Conservation (phyloP, 2,797 vertebrate genomes). For the Myiotriccus ornatus region DNA sequence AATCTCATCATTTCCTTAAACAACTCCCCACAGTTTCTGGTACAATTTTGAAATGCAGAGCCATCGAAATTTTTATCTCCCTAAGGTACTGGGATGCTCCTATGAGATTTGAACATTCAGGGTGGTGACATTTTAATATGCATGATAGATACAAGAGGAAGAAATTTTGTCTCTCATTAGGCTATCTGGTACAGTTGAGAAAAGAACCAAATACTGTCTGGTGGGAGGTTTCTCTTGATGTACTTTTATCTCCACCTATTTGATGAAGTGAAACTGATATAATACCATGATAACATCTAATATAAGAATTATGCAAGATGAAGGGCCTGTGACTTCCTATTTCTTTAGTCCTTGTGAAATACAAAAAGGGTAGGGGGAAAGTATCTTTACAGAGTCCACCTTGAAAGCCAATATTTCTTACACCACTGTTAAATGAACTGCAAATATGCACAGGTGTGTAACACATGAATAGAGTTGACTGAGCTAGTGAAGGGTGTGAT, state of each 20-base stretch:
- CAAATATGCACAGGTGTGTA: slow-evolving; percentile 64
- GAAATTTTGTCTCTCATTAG: background rate
- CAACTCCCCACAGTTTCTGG: background rate
- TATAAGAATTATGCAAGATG: background rate
- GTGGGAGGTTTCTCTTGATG: background rate
- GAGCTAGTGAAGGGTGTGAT: slow-evolving; percentile 23
- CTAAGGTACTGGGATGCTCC: background rate
- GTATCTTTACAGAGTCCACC: background rate
- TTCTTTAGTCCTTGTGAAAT: background rate
- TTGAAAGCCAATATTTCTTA: slow-evolving; percentile 55
- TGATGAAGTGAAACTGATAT: background rate
- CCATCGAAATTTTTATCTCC: background rate
- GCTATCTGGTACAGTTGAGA: background rate
- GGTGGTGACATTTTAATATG: background rate
- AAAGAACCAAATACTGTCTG: background rate
- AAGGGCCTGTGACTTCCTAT: background rate
- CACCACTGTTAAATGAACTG: slow-evolving; percentile 28
- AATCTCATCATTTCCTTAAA: background rate
- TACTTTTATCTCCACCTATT: background rate
- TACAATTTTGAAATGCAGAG: background rate
- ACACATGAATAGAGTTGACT: slow-evolving; percentile 33
- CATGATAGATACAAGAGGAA: background rate
- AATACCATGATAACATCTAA: background rate
- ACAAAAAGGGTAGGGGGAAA: background rate
- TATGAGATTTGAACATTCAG: background rate